Base-by-base conservation (phyloP, 2,888 invertebrate genomes). In the Ferdinandea cuprea region DNA sequence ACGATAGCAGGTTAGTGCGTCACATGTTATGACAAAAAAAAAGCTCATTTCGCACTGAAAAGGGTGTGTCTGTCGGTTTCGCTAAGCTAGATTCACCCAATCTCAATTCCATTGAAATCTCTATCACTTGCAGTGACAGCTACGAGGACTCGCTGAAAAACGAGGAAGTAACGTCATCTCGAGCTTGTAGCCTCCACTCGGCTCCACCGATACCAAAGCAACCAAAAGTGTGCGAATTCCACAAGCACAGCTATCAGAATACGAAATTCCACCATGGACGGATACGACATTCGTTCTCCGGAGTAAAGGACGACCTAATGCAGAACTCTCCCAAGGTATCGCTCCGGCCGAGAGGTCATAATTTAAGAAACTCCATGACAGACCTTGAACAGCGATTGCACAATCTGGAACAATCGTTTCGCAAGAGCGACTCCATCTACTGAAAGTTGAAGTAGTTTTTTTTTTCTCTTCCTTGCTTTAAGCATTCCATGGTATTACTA, bases 81-180 rank as follows among this genome's bases (percentile, higher is more conserved):
- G 25, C 25, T 3, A 3, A 25, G 5, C 5, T 3, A 25, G 25
- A 2, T 25, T 25, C 25, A 25, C 1, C 7, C 35, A 9, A 35
- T 11, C 35, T 3, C 48, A 48, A 35, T 65, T 19, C 28, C 28
- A 21, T 52, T 58, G 25, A 50, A 50, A 30, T 58, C 35, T 71
- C n/a, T 71, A 28, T 59, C 32, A 37, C 68, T 71, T 58, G 5
- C 90, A 94, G 93, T 87, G 95, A 95, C 90, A 96, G 95, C 88
- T 96, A 96, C 89, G 96, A 96, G 90, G 96, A 96, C 88, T 96
- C 96, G 0, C 90, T 96, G 42, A 96, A 96, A 89, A 90, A 91
- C 63, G 89, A 88, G 65, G 89, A 90, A 54, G 35, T 65, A 35
- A 44, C 78, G 15, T 48, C 85, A 40, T 72, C 61, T 3, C 65